These are phyloP conservation scores for Sialia sialis DNA, from an alignment of 2,113 vertebrate genomes.

Conservation along the genomic window DNA sequence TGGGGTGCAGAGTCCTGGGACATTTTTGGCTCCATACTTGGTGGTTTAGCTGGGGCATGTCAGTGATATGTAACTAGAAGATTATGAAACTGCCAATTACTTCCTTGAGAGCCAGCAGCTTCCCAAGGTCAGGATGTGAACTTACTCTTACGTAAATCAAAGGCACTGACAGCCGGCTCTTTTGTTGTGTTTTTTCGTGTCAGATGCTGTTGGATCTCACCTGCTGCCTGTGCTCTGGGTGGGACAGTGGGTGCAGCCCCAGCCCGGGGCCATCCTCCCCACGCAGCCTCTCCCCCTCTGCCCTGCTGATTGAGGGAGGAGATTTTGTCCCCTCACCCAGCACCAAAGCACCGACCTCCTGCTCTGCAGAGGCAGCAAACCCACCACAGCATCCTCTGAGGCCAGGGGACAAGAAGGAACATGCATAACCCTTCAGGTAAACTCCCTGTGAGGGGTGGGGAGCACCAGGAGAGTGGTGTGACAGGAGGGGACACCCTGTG, in stretches of 20 bases:
- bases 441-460: not conserved
- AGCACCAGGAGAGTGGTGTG: not conserved
- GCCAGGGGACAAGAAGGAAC: not conserved
- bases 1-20: not conserved
- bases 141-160: not conserved
- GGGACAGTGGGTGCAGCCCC: not conserved
- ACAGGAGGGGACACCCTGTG: not conserved
- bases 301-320: not conserved
- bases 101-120: not conserved
- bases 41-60: not conserved
- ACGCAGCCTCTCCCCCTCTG: not conserved
- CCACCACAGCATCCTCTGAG: not conserved
- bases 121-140: not conserved
- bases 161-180: not conserved
- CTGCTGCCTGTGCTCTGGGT: not conserved
- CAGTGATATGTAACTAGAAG: not conserved
- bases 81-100: not conserved
- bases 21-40: not conserved
- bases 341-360: not conserved
- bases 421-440: slow-evolving; percentile 57
- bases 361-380: not conserved
- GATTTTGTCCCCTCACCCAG: fast-evolving
- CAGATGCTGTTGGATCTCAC: not conserved
- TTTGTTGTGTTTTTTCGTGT: not conserved
- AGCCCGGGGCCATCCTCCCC: not conserved